phyloP scores from a whole-genome alignment of 2,797 vertebrate genomes.

The Benthosema pterotum region DNA sequence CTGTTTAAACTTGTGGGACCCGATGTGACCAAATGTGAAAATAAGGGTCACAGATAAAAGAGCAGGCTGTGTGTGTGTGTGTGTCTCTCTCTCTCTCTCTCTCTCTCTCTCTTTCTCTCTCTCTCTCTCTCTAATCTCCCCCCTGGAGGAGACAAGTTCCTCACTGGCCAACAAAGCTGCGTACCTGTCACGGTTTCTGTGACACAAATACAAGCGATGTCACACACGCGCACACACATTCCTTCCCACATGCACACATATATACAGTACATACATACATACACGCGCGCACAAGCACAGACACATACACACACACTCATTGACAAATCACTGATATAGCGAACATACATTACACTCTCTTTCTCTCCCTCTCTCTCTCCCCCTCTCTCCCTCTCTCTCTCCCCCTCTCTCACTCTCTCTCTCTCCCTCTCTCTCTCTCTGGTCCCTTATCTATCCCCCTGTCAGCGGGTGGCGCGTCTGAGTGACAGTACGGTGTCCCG shows the following conservation, averaged over 20 bases:
- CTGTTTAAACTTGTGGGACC: constrained; percentile 32
- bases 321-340: constrained; percentile 17
- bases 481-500: constrained; percentile 84
- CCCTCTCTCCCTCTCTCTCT: background rate
- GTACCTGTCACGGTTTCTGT: constrained; percentile 68
- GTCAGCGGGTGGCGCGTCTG: constrained; percentile 76
- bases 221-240: constrained; percentile 29
- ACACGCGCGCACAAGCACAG: constrained; percentile 32
- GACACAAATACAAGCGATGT: constrained; percentile 36
- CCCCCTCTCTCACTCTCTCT: constrained; percentile 17
- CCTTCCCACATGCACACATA: constrained; percentile 33
- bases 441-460: constrained; percentile 79
- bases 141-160: constrained; percentile 71
- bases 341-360: too few relatives aligned
- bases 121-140: constrained; percentile 52
- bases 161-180: constrained; percentile 58
- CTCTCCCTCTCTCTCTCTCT: constrained; percentile 57
- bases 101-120: constrained; percentile 36
- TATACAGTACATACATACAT: constrained; percentile 21
- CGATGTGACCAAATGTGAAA: constrained; percentile 27
- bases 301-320: constrained; percentile 4
- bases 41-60: constrained; percentile 34
- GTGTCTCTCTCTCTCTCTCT: constrained; percentile 27
- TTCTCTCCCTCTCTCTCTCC: too few relatives aligned
- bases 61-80: constrained; percentile 46